Evolutionary conservation across 2,797 vertebrate species (phyloP).

Genomic region (Rhodeus uyekii): DNA sequence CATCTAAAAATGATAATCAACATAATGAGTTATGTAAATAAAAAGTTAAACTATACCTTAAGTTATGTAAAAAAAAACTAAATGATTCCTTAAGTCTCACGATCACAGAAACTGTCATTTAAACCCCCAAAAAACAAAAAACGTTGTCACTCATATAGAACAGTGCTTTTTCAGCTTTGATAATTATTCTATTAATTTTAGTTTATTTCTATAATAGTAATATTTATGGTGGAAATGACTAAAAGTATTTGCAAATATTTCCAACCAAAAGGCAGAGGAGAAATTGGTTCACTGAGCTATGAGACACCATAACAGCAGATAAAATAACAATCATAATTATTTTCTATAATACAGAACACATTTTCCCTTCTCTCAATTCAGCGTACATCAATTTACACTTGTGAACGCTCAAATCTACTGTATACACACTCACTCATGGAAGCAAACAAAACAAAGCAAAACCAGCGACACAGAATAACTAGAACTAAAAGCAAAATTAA

Average conservation of each 20-base stretch:
- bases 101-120: not conserved
- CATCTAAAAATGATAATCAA: not conserved
- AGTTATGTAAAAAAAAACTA: not conserved
- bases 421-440: not conserved
- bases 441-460: not conserved
- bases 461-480: not conserved
- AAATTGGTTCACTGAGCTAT: not conserved
- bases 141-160: not conserved
- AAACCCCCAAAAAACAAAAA: no score
- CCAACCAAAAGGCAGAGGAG: not conserved
- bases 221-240: not conserved
- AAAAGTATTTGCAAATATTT: conserved; percentile 12
- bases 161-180: not conserved
- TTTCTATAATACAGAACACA: not conserved
- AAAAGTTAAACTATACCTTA: not conserved
- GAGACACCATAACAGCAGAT: not conserved
- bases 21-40: not conserved
- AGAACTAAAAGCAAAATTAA: not conserved
- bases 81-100: not conserved
- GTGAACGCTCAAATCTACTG: not conserved
- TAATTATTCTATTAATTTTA: not conserved
- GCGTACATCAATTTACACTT: not conserved
- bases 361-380: not conserved
- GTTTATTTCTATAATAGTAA: not conserved
- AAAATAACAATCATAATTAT: not conserved